Base-by-base conservation (phyloP, 1,140 invertebrate genomes). In the Patella vulgata region DNA sequence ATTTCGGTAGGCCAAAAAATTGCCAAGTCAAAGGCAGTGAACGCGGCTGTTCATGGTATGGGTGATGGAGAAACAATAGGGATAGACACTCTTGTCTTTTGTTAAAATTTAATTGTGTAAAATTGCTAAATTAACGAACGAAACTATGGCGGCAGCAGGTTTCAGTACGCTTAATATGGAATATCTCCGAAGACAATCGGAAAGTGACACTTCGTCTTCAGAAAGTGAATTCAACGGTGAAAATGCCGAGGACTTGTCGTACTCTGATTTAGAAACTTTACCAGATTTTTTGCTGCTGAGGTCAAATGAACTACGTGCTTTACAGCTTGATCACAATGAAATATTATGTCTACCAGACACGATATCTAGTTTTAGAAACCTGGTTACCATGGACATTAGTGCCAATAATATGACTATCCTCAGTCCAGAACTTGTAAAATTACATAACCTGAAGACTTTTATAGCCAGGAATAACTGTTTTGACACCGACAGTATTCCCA, bases 381-480 rank as follows among this genome's bases (percentile, higher is more conserved):
- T 89, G 6, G 73, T 82, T 9, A 87, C 89, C 19, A 81, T 98
- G 58, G 94, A 98, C 82, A 82, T 98, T 19, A 96, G 94, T 70
- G 92, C 91, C 67, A 97, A 97, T 82, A 88, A 89, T n/a, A 78
- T 98, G 2, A 89, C 86, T 9, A 82, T 83, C 47, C 82, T 98
- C 27, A 90, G 93, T 2, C 90, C 95, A 59, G 87, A 91, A 47
- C 86, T 96, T 19, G 85, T 89, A 28, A 80, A 88, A 64, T 89
- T 93, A 55, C 68, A 63, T 23, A 89, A 91, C 8, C 81, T 96
- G 25, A 90, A 88, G 19, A 90, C 90, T 30, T 84, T 98, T 0
- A 89, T 94, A 21, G 92, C 91, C 0, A 93, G 93, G 85, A 95
- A 97, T 77, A 99, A 99, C 83, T 83, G 88, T 48, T 79, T 99